These are phyloP conservation scores for Crioceris asparagi DNA, from an alignment of 2,888 invertebrate genomes.

Conservation along the genomic window DNA sequence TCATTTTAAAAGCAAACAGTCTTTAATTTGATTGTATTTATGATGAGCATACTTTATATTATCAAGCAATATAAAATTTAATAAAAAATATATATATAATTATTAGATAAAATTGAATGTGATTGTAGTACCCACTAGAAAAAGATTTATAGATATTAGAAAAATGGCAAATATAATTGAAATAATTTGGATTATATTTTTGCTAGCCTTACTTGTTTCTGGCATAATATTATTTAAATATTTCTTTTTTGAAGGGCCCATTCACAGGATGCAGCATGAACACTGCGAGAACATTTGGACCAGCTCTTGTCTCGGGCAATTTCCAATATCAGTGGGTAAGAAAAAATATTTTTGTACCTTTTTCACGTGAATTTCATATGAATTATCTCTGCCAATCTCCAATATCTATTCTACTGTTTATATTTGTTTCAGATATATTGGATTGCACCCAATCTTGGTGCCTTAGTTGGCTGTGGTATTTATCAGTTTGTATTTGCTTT, in stretches of 20 bases:
- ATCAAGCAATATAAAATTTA: no score
- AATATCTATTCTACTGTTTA: no score
- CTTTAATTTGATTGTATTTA: no score
- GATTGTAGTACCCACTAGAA: no score
- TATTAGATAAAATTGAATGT: no score
- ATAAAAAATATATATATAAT: no score
- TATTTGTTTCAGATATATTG: conserved; percentile 32
- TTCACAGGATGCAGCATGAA: conserved; percentile 63
- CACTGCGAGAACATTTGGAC: conserved; percentile 56
- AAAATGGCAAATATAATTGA: no score
- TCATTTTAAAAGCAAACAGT: no score
- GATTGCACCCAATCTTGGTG: conserved; percentile 34
- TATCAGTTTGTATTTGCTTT: conserved; percentile 28
- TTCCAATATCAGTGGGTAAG: conserved; percentile 59
- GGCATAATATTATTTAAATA: neutral
- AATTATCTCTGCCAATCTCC: neutral
- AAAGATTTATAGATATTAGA: no score
- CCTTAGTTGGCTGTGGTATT: conserved; percentile 27
- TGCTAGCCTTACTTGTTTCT: no score
- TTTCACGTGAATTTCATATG: neutral
- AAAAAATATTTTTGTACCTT: conserved; percentile 1
- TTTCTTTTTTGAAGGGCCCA: conserved; percentile 47
- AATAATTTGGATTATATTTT: no score
- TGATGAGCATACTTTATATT: no score
- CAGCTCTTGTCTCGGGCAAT: conserved; percentile 50